These are phyloP conservation scores for Myathropa florea DNA, from an alignment of 2,888 invertebrate genomes.

Conservation along the genomic window DNA sequence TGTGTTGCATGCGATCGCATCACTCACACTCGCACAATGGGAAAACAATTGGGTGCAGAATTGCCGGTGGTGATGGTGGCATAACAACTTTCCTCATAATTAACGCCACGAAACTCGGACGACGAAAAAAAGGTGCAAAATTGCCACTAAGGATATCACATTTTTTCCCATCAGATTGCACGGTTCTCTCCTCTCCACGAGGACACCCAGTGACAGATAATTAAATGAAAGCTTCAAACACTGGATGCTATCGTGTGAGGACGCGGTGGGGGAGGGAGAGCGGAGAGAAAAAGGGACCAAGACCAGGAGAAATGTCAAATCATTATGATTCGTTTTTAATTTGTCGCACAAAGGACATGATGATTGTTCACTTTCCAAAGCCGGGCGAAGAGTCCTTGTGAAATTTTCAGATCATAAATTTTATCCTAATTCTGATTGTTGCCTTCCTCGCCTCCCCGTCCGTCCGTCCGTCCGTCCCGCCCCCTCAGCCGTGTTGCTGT, in stretches of 20 bases:
- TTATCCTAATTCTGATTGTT: conserved; percentile 61
- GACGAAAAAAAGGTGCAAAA: conserved; percentile 38
- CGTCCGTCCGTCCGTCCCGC: no score
- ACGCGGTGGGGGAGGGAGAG: background rate
- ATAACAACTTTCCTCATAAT: conserved; percentile 23
- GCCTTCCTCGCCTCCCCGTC: background rate
- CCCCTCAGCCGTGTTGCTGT: no score
- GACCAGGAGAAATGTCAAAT: conserved; percentile 41
- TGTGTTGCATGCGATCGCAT: conserved; percentile 21
- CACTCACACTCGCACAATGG: background rate
- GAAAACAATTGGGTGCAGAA: conserved; percentile 10
- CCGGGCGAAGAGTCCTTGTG: conserved; percentile 21
- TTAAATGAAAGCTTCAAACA: conserved; percentile 10
- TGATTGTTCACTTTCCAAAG: conserved; percentile 51
- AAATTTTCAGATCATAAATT: conserved; percentile 62
- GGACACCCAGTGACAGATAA: conserved; percentile 28
- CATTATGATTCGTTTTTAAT: conserved; percentile 67
- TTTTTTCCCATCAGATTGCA: conserved; percentile 1
- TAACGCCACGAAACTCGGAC: conserved; percentile 36
- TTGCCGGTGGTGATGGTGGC: background rate
- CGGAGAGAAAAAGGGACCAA: background rate
- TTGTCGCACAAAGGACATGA: conserved; percentile 52
- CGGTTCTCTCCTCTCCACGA: no score
- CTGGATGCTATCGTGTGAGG: no score
- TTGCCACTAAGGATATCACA: conserved; percentile 40